phyloP scores from a whole-genome alignment of 53 echinoderm and acorn worm species.

The Pentamera pediparva region DNA sequence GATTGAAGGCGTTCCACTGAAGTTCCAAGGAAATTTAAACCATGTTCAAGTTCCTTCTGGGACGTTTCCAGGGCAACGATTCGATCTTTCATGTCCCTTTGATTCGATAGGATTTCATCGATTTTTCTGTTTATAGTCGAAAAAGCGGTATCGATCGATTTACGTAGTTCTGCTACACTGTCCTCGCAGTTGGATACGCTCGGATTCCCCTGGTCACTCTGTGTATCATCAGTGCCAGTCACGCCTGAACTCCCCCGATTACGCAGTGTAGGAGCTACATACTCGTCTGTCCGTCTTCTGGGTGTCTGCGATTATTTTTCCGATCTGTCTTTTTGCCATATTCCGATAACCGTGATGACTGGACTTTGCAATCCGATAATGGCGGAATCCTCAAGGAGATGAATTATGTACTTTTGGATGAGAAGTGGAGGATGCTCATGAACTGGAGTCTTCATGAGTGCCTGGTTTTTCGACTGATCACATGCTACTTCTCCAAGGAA shows the following conservation, averaged over 20 bases:
- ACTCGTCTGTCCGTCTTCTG: background rate
- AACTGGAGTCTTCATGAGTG: no score
- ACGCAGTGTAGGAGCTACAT: background rate
- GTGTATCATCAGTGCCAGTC: background rate
- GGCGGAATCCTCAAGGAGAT: no score
- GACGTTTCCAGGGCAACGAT: background rate
- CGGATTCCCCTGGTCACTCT: background rate
- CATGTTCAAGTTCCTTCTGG: background rate
- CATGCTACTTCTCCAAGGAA: no score
- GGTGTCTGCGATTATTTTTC: background rate
- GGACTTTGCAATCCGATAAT: no score
- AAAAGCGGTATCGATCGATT: background rate
- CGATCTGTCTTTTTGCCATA: no score
- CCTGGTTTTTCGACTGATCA: no score
- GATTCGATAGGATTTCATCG: background rate
- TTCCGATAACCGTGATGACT: no score
- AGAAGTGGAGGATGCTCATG: no score
- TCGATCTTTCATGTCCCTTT: conserved; percentile 12
- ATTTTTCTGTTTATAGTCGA: background rate
- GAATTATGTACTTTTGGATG: no score
- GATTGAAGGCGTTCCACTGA: background rate
- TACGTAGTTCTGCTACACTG: background rate
- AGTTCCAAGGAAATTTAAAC: background rate
- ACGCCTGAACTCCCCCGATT: background rate
- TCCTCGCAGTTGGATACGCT: background rate